phyloP scores from a whole-genome alignment of 2,797 vertebrate genomes.

The Catharus ustulatus region DNA sequence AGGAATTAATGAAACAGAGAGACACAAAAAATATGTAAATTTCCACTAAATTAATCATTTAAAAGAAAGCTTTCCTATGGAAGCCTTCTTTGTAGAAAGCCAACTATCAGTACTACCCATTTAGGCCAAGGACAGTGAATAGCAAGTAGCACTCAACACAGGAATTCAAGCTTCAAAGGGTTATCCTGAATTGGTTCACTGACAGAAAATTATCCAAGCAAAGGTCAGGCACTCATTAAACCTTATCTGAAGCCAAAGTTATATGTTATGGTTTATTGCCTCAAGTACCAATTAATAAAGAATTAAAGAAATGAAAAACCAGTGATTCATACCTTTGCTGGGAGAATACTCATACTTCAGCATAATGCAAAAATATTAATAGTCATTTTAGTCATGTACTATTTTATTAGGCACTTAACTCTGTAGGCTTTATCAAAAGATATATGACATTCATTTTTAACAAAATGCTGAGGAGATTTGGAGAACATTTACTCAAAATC shows the following conservation, averaged over 20 bases:
- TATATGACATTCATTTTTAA: conserved; percentile 78
- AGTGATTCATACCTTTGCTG: conserved; percentile 76
- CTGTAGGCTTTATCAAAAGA: conserved; percentile 77
- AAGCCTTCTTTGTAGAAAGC: conserved; percentile 13
- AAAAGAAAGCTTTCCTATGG: conserved; percentile 65
- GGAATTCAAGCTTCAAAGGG: conserved; percentile 61
- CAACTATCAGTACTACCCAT: conserved; percentile 2
- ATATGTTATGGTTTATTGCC: conserved; percentile 80
- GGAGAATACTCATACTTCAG: conserved; percentile 68
- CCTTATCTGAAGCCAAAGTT: conserved; percentile 78
- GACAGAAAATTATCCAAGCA: conserved; percentile 75
- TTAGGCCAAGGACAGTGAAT: conserved; percentile 69
- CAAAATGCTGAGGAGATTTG: conserved; percentile 71
- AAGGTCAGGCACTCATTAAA: conserved; percentile 82
- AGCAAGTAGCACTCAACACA: conserved; percentile 57
- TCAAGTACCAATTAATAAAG: conserved; percentile 82
- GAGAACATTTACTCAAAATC: conserved; percentile 76
- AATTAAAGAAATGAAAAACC: conserved; percentile 82
- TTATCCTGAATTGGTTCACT: conserved; percentile 72
- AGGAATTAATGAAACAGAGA: conserved; percentile 58
- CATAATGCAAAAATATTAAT: conserved; percentile 77
- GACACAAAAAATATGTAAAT: conserved; percentile 5
- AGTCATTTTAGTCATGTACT: conserved; percentile 75
- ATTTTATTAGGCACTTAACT: conserved; percentile 79
- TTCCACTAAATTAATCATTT: conserved; percentile 64